Base-by-base conservation (phyloP, 2,797 vertebrate genomes). In the Forpus xanthops region DNA sequence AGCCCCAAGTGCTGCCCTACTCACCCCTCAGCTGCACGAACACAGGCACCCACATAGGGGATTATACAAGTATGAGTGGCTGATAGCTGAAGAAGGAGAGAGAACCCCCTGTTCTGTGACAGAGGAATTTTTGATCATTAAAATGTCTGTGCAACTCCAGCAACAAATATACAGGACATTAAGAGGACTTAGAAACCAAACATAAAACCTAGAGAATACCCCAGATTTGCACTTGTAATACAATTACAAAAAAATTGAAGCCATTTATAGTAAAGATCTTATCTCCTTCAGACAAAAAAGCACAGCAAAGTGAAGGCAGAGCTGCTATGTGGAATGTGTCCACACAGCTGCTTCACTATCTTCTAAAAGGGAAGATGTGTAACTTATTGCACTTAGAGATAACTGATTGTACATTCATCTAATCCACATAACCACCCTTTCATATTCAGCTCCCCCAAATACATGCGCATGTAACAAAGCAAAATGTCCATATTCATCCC, bases 31-130 rank as follows among this genome's bases (percentile, higher is more conserved):
- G 76, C 45, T 37, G 15, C 62, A 50, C 0, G 0, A 47, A 5
- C 15, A 10, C 0, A 0, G 3, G 47, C 1, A 5, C 20, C 56
- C 1, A 0, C 15, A 4, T 10, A 13, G 31, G 8, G 17, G 11
- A 75, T 1, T 2, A 15, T 9, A 17, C 0, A 0, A 33, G 37
- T 11, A 52, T 0, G 0, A 19, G 21, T 2, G 27, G 8, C 17
- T 17, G 2, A 0, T 12, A 27, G 11, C 13, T 28, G 35, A 8
- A 37, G 24, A 42, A 60, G 30, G 27, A 75, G 27, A 25, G 15
- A 17, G 41, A 67, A 84, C 68, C 55, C 8, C 44, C n/a, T 10
- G 11, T 68, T 18, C 47, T 47, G 21, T 18, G 28, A 30, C 87
- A 50, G 9, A 30, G 30, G 42, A 49, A 15, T 13, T 62, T 53